Base-by-base conservation (phyloP, 1,140 invertebrate species). In the Bombus huntii region DNA sequence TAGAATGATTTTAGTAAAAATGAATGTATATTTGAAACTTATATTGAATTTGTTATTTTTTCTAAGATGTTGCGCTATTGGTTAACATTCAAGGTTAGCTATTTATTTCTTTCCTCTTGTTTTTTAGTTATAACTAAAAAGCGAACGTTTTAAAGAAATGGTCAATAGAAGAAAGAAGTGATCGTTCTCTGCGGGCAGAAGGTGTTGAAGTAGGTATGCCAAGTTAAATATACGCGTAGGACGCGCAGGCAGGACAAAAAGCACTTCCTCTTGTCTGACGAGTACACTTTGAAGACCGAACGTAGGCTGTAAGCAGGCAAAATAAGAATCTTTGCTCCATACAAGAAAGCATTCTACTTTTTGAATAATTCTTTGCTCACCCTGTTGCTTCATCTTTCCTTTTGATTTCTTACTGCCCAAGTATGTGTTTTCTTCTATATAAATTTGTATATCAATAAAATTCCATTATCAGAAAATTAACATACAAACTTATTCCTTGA, bases 171-270 rank as follows among this genome's bases (percentile, higher is more conserved):
- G 57, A 81, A 82, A 88, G 75, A 59, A 79, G 79, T 44, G 53
- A 73, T 66, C 75, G 74, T 71, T 62, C 75, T 76, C 80, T 57
- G 87, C 53, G 42, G 62, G 86, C 89, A 70, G 89, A 79, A 90
- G 89, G 87, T 91, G 89, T 88, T 91, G 87, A 90, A 85, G 84
- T 87, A 88, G 86, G 86, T 86, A 91, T 85, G 89, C 87, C 82
- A 87, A 87, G 87, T 90, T 88, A 90, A 90, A 91, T 91, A 90
- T 90, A 88, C 87, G 87, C 87, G 89, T 88, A 88, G 90, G 87
- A 90, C 53, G 89, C 83, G 66, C 75, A 78, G 87, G 84, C 82
- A 85, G 79, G 85, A 88, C 81, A 91, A 88, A 91, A 91, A 91
- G 87, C 85, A 70, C 79, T 85, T 87, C 84, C 87, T 88, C 84